These are phyloP conservation scores for Lonchura striata DNA, from an alignment of 2,113 vertebrate species.

Conservation along the genomic window DNA sequence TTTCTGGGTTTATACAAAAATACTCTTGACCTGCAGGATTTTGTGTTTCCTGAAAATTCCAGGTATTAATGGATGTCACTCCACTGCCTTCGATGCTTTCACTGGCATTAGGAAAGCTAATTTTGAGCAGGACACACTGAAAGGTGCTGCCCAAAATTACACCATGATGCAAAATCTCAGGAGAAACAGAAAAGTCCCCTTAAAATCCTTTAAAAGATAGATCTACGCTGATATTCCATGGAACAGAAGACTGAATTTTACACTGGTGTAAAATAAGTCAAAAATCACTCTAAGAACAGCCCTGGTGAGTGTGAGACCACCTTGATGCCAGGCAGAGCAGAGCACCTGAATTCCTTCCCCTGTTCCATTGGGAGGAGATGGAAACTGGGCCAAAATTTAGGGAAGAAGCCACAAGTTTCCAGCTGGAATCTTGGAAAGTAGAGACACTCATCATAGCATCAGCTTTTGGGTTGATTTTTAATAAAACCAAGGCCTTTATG, in stretches of 20 bases:
- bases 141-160: background rate
- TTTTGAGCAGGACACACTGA: background rate
- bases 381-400: background rate
- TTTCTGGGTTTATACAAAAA: background rate
- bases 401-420: background rate
- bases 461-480: background rate
- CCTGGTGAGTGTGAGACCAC: background rate
- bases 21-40: background rate
- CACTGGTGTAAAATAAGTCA: background rate
- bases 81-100: background rate
- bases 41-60: background rate
- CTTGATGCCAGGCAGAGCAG: background rate
- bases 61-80: background rate
- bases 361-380: background rate
- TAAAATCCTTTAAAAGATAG: background rate
- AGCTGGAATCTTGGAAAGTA: background rate
- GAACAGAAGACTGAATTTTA: background rate
- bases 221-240: background rate
- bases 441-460: background rate
- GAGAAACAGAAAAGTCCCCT: background rate
- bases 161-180: background rate
- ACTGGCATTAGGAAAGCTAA: background rate
- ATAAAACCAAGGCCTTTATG: background rate
- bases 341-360: background rate
- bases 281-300: background rate